Base-by-base conservation (phyloP, 92 coral and sea anemone species). In the Zoanthus gigantus region DNA sequence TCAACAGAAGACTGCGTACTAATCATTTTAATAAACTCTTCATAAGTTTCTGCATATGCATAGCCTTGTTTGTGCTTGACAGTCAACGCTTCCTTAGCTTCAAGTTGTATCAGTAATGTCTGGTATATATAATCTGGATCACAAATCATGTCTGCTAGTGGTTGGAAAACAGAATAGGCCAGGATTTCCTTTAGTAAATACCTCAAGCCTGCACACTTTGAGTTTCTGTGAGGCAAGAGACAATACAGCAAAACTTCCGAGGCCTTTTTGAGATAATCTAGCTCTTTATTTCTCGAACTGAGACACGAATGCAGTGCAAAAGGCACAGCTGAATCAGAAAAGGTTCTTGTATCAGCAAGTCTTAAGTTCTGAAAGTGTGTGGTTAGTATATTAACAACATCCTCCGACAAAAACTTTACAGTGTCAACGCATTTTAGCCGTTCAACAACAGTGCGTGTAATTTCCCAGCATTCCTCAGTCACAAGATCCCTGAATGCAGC, bases 1-100 rank as follows among this genome's bases (percentile, higher is more conserved):
- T 97, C 99, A 18, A 97, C 98, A 48, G 98, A 95, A 72, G 94
- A 94, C 57, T 95, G 94, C 13, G 98, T 92, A 83, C 90, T 97
- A 66, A 97, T 97, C 98, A 97, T 90, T 73, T 95, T 90, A 31
- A 97, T 97, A 58, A 97, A 97, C 68, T 97, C 99, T 87, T 97
- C 99, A 72, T 97, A 97, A 10, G 99, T 97, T 85, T 97, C 99
- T 47, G 99, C 99, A 94, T 97, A 97, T 16, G 99, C 99, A 93
- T 97, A 97, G 13, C 98, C 97, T 77, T 96, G 98, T 87, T 97
- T 97, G 86, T 97, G 99, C 65, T 96, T 91, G 18, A 95, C 99
- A 12, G 99, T 78, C 30, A 97, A 88, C 2, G 96, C 95, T 78
- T 97, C 98, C 67, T 92, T 97, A 5, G 99, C 94, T 68, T 97